Percentiles rank a stretch among this genome's conserved stretches.
phyloP scores from a whole-genome alignment of 2,888 invertebrate species.

The Dolichomitus sp. region DNA sequence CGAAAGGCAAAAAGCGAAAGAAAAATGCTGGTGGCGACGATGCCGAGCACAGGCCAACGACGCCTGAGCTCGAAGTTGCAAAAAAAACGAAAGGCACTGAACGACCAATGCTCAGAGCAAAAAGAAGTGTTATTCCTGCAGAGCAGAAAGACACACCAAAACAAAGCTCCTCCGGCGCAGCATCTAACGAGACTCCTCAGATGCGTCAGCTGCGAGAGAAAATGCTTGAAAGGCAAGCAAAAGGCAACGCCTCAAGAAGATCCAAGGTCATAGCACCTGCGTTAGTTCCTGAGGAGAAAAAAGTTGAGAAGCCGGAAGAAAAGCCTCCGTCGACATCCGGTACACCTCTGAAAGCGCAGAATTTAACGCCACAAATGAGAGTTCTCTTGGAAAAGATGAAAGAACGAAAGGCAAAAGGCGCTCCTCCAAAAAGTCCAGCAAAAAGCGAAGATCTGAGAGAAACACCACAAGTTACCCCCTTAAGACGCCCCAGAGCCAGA shows the following conservation, averaged over 20 bases:
- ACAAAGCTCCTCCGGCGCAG: not conserved
- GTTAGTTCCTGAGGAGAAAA: constrained; percentile 36
- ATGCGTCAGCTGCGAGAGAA: constrained; percentile 74
- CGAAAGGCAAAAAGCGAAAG: constrained; percentile 57
- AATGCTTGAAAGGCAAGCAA: constrained; percentile 68
- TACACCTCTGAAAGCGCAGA: not conserved
- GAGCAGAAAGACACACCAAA: not conserved
- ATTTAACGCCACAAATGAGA: constrained; percentile 76
- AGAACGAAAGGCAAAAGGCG: constrained; percentile 14
- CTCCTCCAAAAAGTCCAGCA: constrained; percentile 1
- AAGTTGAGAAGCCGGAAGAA: not conserved
- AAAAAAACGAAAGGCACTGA: constrained; percentile 1
- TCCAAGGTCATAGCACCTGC: not conserved
- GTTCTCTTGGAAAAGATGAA: constrained; percentile 68
- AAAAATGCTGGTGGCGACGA: not conserved
- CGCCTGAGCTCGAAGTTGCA: constrained; percentile 55
- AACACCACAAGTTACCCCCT: not conserved
- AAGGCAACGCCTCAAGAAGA: constrained; percentile 49
- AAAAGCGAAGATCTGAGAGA: constrained; percentile 13
- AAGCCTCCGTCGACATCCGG: not conserved
- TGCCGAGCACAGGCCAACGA: constrained; percentile 30
- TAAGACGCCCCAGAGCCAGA: constrained; percentile 38
- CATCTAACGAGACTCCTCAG: constrained; percentile 75
- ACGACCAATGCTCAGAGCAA: constrained; percentile 69
- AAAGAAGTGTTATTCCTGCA: constrained; percentile 23